A percentile compares a stretch with the other conserved stretches of the same genome.
Evolutionary conservation across 1,140 invertebrate species (phyloP).

Genomic region (Pseudobourletiella spinata): DNA sequence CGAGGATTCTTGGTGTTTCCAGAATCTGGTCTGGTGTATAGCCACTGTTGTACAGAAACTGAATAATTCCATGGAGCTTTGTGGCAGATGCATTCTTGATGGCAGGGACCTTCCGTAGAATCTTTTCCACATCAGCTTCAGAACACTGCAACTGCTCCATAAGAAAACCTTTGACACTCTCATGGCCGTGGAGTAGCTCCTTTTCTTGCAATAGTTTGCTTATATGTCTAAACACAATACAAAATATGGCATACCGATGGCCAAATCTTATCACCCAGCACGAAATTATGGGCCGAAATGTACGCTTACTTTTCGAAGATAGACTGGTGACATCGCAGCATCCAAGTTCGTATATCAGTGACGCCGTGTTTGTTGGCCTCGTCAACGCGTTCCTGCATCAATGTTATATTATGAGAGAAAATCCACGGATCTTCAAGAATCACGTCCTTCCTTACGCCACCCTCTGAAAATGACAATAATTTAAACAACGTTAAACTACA

Average conservation of each 20-base stretch:
- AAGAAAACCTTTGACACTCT: background rate
- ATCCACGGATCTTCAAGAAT: background rate
- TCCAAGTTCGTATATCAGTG: background rate
- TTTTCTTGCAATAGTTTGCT: background rate
- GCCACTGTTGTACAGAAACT: too few relatives aligned
- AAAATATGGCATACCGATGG: too few relatives aligned
- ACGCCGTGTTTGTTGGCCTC: background rate
- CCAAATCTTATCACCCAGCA: too few relatives aligned
- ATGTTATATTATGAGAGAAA: background rate
- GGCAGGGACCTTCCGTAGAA: background rate
- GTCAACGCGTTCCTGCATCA: background rate
- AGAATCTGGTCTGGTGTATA: background rate
- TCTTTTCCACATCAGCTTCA: too few relatives aligned
- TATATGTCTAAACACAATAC: too few relatives aligned
- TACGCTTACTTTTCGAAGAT: background rate
- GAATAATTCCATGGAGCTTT: too few relatives aligned
- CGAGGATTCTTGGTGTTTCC: background rate
- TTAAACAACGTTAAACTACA: too few relatives aligned
- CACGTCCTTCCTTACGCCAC: too few relatives aligned
- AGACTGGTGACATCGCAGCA: background rate
- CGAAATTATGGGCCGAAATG: background rate
- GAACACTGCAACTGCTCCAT: background rate
- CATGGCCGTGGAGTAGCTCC: background rate
- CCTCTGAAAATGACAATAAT: too few relatives aligned
- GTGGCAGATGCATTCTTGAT: too few relatives aligned